Evolutionary conservation across 2,888 invertebrate species (phyloP).

Genomic region (Callosobruchus maculatus): DNA sequence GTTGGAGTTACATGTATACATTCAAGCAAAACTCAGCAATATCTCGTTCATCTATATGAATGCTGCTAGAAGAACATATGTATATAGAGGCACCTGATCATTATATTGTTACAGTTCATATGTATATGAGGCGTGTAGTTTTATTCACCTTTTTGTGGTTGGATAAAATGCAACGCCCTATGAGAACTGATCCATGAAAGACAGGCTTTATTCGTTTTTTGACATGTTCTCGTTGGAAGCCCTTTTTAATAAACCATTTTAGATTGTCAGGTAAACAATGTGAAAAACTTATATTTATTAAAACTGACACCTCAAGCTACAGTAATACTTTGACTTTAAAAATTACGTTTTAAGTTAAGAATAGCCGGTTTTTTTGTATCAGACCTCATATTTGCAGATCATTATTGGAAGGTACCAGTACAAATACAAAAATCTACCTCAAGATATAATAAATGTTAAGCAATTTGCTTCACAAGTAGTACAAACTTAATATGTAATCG

Average conservation of each 20-base stretch:
- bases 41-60: neutral
- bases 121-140: neutral
- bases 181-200: neutral
- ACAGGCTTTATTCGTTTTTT: neutral
- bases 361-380: slow-evolving; percentile 35
- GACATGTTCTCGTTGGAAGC: too few relatives aligned
- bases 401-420: slow-evolving; percentile 29
- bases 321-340: too few relatives aligned
- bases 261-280: too few relatives aligned
- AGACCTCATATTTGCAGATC: slow-evolving; percentile 25
- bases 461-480: slow-evolving; percentile 29
- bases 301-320: too few relatives aligned
- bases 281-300: too few relatives aligned
- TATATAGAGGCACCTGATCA: neutral
- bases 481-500: slow-evolving; percentile 35
- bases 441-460: slow-evolving; percentile 28
- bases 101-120: neutral
- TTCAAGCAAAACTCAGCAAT: neutral
- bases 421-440: slow-evolving; percentile 43
- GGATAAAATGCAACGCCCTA: neutral
- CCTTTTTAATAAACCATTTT: too few relatives aligned
- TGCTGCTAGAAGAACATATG: neutral
- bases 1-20: neutral
- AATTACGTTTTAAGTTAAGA: neutral
- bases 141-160: neutral